A percentile compares a stretch with the other conserved stretches of the same genome.
These are phyloP conservation scores for Cololabis saira DNA, from an alignment of 2,113 vertebrate species.

Conservation along the genomic window DNA sequence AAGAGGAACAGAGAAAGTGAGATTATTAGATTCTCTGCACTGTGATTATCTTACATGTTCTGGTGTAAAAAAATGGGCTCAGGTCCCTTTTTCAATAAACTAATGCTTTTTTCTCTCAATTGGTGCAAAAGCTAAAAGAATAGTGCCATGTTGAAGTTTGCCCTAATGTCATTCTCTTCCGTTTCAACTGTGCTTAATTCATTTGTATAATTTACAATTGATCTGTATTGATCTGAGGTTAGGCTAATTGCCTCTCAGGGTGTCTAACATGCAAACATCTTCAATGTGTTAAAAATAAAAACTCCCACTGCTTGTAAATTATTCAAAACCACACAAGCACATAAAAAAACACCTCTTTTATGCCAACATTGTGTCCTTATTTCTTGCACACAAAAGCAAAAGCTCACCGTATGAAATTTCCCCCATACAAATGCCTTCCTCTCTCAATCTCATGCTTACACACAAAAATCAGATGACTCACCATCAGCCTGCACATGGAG, in stretches of 20 bases:
- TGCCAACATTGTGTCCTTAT: slow-evolving; percentile 27
- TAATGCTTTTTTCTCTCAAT: background rate
- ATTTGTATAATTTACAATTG: slow-evolving; percentile 48
- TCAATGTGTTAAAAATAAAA: slow-evolving; percentile 69
- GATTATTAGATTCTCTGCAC: slow-evolving; percentile 28
- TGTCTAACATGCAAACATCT: slow-evolving; percentile 56
- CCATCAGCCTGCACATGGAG: slow-evolving; percentile 97
- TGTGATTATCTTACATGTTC: slow-evolving; percentile 47
- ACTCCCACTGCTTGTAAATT: slow-evolving; percentile 64
- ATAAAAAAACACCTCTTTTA: slow-evolving; percentile 24
- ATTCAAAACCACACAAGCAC: slow-evolving; percentile 52
- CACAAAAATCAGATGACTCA: slow-evolving; percentile 78
- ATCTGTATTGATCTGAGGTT: slow-evolving; percentile 52
- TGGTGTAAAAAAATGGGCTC: slow-evolving; percentile 16
- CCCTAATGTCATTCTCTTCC: slow-evolving; percentile 32
- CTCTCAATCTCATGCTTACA: slow-evolving; percentile 25
- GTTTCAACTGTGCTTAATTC: slow-evolving; percentile 43
- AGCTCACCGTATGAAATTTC: slow-evolving; percentile 31
- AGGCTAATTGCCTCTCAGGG: slow-evolving; percentile 42
- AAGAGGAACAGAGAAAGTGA: slow-evolving; percentile 10
- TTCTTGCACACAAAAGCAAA: slow-evolving; percentile 46
- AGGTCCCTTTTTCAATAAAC: slow-evolving; percentile 17
- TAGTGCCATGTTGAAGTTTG: slow-evolving; percentile 31
- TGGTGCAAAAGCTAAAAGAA: slow-evolving; percentile 46
- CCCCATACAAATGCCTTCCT: slow-evolving; percentile 21